phyloP scores from a whole-genome alignment of 2,113 vertebrate species.

The Hypocryptadius cinnamomeus region DNA sequence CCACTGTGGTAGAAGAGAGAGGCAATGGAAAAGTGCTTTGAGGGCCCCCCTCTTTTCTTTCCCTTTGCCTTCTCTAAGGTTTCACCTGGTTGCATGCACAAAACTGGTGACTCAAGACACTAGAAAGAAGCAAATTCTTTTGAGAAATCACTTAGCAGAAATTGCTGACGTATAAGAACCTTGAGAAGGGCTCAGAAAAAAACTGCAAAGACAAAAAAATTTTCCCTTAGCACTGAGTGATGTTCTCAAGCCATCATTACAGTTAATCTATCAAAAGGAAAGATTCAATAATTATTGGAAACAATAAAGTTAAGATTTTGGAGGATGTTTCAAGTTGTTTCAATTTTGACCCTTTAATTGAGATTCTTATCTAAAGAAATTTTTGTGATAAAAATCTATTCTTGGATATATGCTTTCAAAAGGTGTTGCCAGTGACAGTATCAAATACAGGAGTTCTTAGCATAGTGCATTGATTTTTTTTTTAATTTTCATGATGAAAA shows the following conservation, averaged over 20 bases:
- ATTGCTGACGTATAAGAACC: background rate
- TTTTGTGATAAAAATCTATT: background rate
- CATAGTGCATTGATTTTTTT: background rate
- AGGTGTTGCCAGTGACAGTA: accelerated
- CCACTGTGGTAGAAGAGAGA: background rate
- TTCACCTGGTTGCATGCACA: background rate
- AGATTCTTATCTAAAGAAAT: background rate
- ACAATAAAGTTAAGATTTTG: background rate
- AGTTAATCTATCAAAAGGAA: background rate
- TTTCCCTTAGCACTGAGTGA: background rate
- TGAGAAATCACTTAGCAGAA: background rate
- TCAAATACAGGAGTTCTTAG: background rate
- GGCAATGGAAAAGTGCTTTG: background rate
- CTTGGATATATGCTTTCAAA: background rate
- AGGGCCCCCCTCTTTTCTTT: background rate
- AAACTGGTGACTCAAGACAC: background rate
- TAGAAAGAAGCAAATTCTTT: background rate
- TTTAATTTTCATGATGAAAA: background rate
- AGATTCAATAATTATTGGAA: background rate
- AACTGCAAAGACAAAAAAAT: background rate
- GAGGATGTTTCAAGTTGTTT: background rate
- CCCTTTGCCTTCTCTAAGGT: background rate
- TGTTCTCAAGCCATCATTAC: background rate
- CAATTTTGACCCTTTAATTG: background rate
- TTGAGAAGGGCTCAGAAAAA: background rate